phyloP scores from a whole-genome alignment of 2,797 vertebrate species.

The Lycodopsis pacificus region DNA sequence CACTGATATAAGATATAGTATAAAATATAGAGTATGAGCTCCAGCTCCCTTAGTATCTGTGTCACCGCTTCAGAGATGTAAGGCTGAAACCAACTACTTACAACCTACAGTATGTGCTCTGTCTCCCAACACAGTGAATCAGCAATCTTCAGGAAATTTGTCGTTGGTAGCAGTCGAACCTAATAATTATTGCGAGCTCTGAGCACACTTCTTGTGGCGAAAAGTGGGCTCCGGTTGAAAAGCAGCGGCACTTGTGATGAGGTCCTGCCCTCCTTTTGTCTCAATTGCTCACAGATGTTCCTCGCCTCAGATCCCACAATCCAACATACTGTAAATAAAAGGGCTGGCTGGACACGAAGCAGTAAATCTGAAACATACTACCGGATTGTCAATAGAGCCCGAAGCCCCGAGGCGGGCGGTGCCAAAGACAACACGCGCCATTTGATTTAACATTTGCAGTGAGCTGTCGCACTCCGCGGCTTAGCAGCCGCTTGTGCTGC shows the following conservation, averaged over 20 bases:
- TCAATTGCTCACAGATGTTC: conserved; percentile 81
- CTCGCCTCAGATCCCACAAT: conserved; percentile 63
- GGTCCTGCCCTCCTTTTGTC: conserved; percentile 60
- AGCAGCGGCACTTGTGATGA: conserved; percentile 51
- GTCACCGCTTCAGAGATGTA: not conserved
- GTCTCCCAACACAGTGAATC: not conserved
- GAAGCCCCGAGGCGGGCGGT: conserved; percentile 39
- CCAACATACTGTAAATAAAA: conserved; percentile 74
- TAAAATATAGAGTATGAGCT: not conserved
- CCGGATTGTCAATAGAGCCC: conserved; percentile 63
- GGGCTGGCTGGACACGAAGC: conserved; percentile 60
- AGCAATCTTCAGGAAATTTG: conserved; percentile 17
- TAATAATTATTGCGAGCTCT: conserved; percentile 27
- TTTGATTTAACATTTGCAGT: conserved; percentile 65
- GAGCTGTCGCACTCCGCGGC: conserved; percentile 45
- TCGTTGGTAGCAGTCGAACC: conserved; percentile 22
- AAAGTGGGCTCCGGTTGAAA: conserved; percentile 32
- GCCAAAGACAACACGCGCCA: conserved; percentile 69
- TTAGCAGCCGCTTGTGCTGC: conserved; percentile 30
- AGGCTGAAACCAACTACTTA: not conserved
- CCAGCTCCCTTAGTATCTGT: not conserved
- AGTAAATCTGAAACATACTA: conserved; percentile 77
- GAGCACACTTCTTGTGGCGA: conserved; percentile 29
- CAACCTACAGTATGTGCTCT: not conserved
- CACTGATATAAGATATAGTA: not conserved